Conservation (phyloP, 1,140 invertebrate genomes). For the Aphelinus atriplicis region DNA sequence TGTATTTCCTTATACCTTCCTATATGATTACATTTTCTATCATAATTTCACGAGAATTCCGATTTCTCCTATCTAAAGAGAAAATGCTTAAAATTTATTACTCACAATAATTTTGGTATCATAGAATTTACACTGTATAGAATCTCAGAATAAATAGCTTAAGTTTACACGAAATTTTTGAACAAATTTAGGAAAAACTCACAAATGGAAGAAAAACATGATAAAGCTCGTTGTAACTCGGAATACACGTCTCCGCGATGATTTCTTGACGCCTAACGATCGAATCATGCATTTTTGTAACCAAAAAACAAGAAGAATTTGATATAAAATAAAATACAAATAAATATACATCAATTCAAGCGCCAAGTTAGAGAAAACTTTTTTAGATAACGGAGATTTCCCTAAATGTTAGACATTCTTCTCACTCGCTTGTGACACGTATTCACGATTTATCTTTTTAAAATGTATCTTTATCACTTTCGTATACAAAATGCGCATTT, state of each 20-base stretch:
- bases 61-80: constrained; percentile 10
- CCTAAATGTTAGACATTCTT: constrained; percentile 38
- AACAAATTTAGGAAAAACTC: constrained; percentile 22
- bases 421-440: constrained; percentile 30
- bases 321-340: constrained; percentile 26
- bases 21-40: constrained; percentile 18
- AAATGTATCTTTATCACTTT: constrained; percentile 38
- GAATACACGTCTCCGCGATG: constrained; percentile 35
- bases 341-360: constrained; percentile 17
- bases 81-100: constrained; percentile 19
- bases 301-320: constrained; percentile 22
- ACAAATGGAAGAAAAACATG: background rate
- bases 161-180: constrained; percentile 31
- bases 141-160: constrained; percentile 33
- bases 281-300: constrained; percentile 22
- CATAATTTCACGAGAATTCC: constrained; percentile 20
- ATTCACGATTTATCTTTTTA: constrained; percentile 33
- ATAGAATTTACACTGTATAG: constrained; percentile 12
- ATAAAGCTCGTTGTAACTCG: constrained; percentile 27
- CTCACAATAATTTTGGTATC: constrained; percentile 28
- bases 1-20: constrained; percentile 33
- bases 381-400: constrained; percentile 34
- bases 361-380: constrained; percentile 32
- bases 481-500: constrained; percentile 39
- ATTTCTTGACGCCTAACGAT: constrained; percentile 19